Percentiles rank a stretch among this genome's conserved stretches.
Conservation (phyloP, 2,113 vertebrate species). For the Danionella cerebrum region DNA sequence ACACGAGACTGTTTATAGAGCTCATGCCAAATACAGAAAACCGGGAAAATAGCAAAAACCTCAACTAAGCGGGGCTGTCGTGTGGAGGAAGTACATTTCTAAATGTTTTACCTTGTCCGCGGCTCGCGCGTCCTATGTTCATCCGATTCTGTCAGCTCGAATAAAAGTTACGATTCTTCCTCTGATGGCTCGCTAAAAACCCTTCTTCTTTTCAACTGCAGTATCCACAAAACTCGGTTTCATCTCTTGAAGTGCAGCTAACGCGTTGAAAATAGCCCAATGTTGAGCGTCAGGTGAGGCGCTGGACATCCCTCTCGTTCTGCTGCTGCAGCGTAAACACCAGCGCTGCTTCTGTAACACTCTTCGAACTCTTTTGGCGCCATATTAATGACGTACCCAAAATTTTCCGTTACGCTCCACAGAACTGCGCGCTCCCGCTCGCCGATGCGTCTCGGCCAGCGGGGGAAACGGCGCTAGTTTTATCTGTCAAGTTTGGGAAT, state of each 20-base stretch:
- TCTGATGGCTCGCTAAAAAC: constrained; percentile 21
- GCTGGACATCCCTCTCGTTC: not conserved
- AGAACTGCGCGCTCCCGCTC: constrained; percentile 31
- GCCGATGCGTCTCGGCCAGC: not conserved
- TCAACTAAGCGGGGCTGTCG: too few species aligned
- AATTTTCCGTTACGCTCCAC: constrained; percentile 77
- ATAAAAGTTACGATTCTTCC: constrained; percentile 31
- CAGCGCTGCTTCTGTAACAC: too few species aligned
- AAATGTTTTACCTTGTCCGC: constrained; percentile 56
- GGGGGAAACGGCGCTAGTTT: constrained; percentile 5
- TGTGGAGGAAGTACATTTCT: not conserved
- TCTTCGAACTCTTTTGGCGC: constrained; percentile 93
- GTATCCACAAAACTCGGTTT: not conserved
- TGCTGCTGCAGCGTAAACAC: constrained; percentile 23
- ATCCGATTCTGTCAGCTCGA: constrained; percentile 42
- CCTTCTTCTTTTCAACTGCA: not conserved
- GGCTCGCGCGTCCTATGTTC: constrained; percentile 55
- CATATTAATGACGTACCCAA: constrained; percentile 99
- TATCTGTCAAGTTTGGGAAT: constrained; percentile 48
- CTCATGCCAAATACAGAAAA: too few species aligned
- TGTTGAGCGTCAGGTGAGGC: not conserved
- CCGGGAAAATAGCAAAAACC: too few species aligned
- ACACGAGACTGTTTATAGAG: too few species aligned
- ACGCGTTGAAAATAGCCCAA: too few species aligned
- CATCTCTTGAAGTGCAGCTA: not conserved